Conservation (phyloP, 2,888 invertebrate genomes). For the Habrosyne pyritoides region DNA sequence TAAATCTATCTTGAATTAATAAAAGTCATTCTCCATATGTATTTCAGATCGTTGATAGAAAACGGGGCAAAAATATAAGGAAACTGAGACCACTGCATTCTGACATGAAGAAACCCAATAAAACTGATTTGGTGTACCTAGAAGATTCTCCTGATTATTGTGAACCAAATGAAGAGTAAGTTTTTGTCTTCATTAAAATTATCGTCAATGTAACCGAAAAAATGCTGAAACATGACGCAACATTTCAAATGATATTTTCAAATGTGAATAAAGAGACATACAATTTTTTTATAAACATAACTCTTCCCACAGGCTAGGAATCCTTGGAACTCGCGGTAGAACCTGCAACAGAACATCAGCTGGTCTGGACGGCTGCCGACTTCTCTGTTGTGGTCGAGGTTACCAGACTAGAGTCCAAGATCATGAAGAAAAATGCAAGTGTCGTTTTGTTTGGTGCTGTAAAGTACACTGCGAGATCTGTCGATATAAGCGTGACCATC, state of each 20-base stretch:
- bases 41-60: slow-evolving; percentile 84
- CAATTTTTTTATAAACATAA: neutral
- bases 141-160: slow-evolving; percentile 97
- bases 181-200: slow-evolving; percentile 22
- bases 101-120: slow-evolving; percentile 93
- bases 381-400: slow-evolving; percentile 95
- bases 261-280: too few relatives aligned
- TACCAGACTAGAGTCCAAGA: slow-evolving; percentile 92
- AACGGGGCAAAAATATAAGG: slow-evolving; percentile 85
- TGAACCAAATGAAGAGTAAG: slow-evolving; percentile 92
- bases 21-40: too few relatives aligned
- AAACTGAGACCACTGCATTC: slow-evolving; percentile 89
- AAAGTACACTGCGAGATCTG: slow-evolving; percentile 93
- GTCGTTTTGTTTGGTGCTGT: slow-evolving; percentile 96
- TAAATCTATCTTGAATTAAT: too few relatives aligned
- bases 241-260: too few relatives aligned
- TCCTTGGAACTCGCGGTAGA: slow-evolving; percentile 92
- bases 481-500: slow-evolving; percentile 90
- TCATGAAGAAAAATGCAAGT: slow-evolving; percentile 94
- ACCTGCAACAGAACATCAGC: slow-evolving; percentile 93
- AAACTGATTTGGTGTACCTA: slow-evolving; percentile 94
- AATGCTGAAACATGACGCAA: too few relatives aligned
- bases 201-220: too few relatives aligned
- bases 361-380: slow-evolving; percentile 93
- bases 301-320: slow-evolving; percentile 85